Base-by-base conservation (phyloP, 35 echinoderm and acorn worm genomes). In the Heliocidaris erythrogramma region DNA sequence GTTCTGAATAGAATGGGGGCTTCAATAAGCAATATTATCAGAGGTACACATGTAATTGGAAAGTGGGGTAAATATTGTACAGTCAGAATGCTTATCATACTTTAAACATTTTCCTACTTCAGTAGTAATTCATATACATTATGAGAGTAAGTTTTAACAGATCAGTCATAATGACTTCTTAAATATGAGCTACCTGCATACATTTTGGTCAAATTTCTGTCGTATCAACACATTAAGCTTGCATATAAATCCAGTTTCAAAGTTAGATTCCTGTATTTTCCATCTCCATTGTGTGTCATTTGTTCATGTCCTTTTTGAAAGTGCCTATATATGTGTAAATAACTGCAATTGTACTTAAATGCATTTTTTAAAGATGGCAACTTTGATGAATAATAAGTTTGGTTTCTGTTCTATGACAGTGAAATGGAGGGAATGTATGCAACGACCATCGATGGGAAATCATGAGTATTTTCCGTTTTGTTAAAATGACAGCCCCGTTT, bases 261-360 rank as follows among this genome's bases (percentile, higher is more conserved):
- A 18, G 18, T n/a, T 78, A 1, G 2, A 5, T 24, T 78, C 21
- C 27, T 18, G 21, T n/a, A 17, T 78, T 78, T 78, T 78, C 18
- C n/a, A 78, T n/a, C 65, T n/a, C 9, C 14, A 14, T 56, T 24
- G 8, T 78, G 65, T 78, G n/a, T n/a, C 2, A 78, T 78, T 78
- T 42, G 35, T 0, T 78, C 4, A 78, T n/a, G 65, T 8, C 65
- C 65, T 78, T 78, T 78, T 78, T 78, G n/a, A 7, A 78, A 78
- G 65, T 78, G 65, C 65, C 65, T 78, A 78, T 78, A 78, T 78
- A 78, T 78, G 27, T 78, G 65, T 78, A 78, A 78, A 78, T 78
- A 78, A 78, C 65, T 78, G 65, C 65, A 78, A 78, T 78, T 78
- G 65, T 78, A 78, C 65, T 78, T 78, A 78, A 78, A 78, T 78